Percentiles rank a stretch among this genome's conserved stretches.
Evolutionary conservation across 37 sponge, comb jelly and placozoan species (phyloP).

Genomic region (Tethya wilhelma): DNA sequence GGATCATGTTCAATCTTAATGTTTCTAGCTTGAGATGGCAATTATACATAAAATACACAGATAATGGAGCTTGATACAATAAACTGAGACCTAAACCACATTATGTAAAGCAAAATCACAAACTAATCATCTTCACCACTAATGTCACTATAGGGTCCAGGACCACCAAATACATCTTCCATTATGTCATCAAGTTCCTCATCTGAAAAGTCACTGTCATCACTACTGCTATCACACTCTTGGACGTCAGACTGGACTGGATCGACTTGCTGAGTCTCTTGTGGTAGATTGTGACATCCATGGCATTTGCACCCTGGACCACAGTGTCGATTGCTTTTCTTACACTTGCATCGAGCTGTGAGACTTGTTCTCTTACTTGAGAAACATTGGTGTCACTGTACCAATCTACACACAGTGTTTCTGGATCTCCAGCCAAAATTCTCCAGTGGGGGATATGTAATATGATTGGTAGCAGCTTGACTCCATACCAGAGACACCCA

Average conservation of each 20-base stretch:
- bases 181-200: neutral
- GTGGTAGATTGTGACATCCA: neutral
- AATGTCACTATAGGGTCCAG: neutral
- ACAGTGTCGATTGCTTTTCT: neutral
- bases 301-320: constrained; percentile 13
- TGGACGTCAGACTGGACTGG: neutral
- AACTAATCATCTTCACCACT: neutral
- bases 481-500: constrained; percentile 23
- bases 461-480: constrained; percentile 1
- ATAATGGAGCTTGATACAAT: too few relatives aligned
- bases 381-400: constrained; percentile 15
- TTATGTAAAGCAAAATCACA: too few relatives aligned
- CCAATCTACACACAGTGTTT: constrained; percentile 19
- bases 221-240: neutral
- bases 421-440: constrained; percentile 9
- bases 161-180: neutral
- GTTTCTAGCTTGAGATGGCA: too few relatives aligned
- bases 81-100: too few relatives aligned
- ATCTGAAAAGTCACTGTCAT: neutral
- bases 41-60: too few relatives aligned
- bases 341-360: constrained; percentile 18
- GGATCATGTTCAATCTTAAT: too few relatives aligned
- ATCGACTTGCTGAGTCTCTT: neutral
- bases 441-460: constrained; percentile 8
- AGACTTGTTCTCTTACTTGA: neutral